A percentile compares a stretch with the other conserved stretches of the same genome.
These are phyloP conservation scores for Danaus melanippus DNA, from an alignment of 1,140 invertebrate genomes.

Conservation along the genomic window DNA sequence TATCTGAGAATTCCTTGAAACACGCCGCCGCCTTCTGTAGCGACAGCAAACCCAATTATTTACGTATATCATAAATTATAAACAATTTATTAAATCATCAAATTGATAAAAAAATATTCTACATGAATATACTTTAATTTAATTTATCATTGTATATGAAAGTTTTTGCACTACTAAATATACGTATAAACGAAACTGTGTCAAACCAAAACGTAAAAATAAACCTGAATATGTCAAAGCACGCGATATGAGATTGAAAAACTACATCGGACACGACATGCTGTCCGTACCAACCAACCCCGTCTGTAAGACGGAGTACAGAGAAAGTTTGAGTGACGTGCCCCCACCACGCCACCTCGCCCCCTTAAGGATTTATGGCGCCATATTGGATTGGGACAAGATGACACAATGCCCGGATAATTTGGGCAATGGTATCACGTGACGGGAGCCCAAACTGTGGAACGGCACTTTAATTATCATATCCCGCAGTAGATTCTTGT, in stretches of 20 bases:
- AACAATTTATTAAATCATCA: too few species aligned
- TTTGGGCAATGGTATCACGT: constrained; percentile 70
- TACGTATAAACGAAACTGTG: constrained; percentile 6
- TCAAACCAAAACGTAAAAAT: constrained; percentile 1
- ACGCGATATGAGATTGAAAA: constrained; percentile 11
- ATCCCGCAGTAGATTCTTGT: constrained; percentile 44
- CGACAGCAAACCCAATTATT: constrained; percentile 32
- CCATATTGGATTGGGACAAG: constrained; percentile 72
- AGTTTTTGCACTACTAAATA: constrained; percentile 1
- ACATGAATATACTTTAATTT: too few species aligned
- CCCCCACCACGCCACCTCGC: constrained; percentile 52
- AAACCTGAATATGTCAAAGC: constrained; percentile 4
- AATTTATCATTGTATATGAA: too few species aligned
- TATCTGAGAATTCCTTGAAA: constrained; percentile 64
- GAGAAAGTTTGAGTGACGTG: constrained; percentile 71
- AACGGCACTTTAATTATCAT: constrained; percentile 71
- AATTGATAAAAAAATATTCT: too few species aligned
- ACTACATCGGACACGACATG: constrained; percentile 11
- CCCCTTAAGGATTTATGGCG: constrained; percentile 67
- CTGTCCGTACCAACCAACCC: constrained; percentile 59
- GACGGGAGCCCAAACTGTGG: constrained; percentile 54
- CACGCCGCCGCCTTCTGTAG: constrained; percentile 44
- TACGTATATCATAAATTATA: not conserved
- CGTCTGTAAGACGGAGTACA: constrained; percentile 63
- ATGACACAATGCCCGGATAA: constrained; percentile 71